Evolutionary conservation across 2,797 vertebrate genomes (phyloP), one percentile per base, ranked within the genome.

Genomic region (Hephaestus fuliginosus): DNA sequence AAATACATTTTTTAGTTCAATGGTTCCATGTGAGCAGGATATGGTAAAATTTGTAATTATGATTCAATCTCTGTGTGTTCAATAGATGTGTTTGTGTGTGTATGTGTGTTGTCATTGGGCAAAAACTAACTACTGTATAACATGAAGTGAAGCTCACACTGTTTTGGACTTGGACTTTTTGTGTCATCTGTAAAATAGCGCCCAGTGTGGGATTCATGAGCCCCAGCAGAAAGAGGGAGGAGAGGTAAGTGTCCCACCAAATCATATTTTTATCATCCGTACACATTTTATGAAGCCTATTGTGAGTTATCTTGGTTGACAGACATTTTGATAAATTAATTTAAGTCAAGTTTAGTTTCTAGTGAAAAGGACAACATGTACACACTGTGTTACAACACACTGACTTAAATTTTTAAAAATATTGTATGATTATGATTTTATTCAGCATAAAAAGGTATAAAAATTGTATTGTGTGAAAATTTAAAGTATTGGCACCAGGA

Each of bases 401-500:
- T 0, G 2, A 71, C 46, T 62, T 72, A 43, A 25, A 67, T 48
- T 43, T 70, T 33, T 25, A 49, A 18, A 25, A 78, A 74, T 62
- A 14, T 1, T 15, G 11, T 39, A 60, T 39, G 3, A 78, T 75
- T 64, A 81, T n/a, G 2, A 60, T 83, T 46, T 56, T 58, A 51
- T 44, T 80, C 28, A 65, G 25, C 13, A 2, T 56, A 61, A 74
- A 49, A 46, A 69, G 48, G 9, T 39, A 79, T 70, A 20, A 52
- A 79, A 76, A 76, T 72, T 74, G 39, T 51, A 70, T n/a, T 61
- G 14, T 49, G 22, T 73, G 8, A 79, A 74, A 73, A 74, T 69
- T 67, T 53, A 12, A 71, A 64, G 9, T 70, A 70, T 68, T 2
- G 18, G 64, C 51, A 74, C 17, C 18, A 25, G 17, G 10, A 20